Conservation (phyloP, 2,113 vertebrate species). For the Cephalopterus ornatus region DNA sequence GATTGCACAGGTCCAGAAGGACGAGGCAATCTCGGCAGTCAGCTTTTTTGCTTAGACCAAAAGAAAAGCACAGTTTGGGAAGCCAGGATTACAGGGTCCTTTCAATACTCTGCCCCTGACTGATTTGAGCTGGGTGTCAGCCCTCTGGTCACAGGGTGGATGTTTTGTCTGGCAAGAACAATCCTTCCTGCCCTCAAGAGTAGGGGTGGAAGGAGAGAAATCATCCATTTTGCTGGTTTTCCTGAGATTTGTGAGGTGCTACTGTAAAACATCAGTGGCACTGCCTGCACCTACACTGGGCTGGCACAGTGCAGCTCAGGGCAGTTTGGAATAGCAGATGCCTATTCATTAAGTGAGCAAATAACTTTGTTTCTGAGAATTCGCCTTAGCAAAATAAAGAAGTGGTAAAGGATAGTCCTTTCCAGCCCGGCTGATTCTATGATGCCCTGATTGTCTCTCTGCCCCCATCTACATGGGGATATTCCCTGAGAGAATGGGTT, state of each 20-base stretch:
- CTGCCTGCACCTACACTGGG: rapidly evolving
- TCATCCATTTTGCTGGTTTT: background rate
- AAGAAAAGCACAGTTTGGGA: background rate
- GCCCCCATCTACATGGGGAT: rapidly evolving
- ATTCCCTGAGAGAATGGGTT: background rate
- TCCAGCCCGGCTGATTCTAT: too few relatives aligned
- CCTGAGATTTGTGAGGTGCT: rapidly evolving
- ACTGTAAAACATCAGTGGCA: background rate
- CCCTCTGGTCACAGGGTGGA: background rate
- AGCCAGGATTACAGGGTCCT: background rate
- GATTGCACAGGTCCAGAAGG: background rate
- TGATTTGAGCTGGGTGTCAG: background rate
- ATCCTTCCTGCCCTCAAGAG: background rate
- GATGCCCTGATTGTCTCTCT: background rate
- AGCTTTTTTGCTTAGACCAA: background rate
- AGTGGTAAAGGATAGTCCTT: background rate
- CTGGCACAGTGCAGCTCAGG: background rate
- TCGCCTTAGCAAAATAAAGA: background rate
- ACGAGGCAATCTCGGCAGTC: background rate
- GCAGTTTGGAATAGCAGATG: background rate
- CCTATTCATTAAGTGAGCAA: background rate
- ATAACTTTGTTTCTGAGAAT: background rate
- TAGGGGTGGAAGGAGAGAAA: background rate
- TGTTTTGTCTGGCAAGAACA: background rate
- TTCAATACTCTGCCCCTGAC: background rate